Conservation (phyloP, 1,140 invertebrate species). For the Drosophila tristis region DNA sequence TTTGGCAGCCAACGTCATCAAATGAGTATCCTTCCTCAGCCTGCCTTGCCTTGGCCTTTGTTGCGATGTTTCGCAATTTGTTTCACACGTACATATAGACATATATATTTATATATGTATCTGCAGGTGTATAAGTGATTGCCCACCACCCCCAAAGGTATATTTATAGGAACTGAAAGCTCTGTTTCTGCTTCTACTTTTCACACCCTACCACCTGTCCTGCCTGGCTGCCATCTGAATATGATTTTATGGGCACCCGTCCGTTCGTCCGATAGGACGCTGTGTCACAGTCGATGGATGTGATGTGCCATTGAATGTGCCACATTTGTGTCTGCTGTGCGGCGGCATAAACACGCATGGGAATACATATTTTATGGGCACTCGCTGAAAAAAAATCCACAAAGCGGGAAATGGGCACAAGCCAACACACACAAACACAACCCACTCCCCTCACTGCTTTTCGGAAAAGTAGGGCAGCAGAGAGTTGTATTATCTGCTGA, state of each 20-base stretch:
- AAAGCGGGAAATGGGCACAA: conserved; percentile 32
- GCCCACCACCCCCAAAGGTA: conserved; percentile 19
- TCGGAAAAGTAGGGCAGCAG: conserved; percentile 7
- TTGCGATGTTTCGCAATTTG: conserved; percentile 51
- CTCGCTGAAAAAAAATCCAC: conserved; percentile 42
- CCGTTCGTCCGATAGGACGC: conserved; percentile 14
- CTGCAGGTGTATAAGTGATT: neutral
- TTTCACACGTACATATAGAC: conserved; percentile 24
- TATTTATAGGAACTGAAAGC: conserved; percentile 42
- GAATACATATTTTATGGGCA: conserved; percentile 71
- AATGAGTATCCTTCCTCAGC: conserved; percentile 43
- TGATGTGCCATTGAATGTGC: conserved; percentile 35
- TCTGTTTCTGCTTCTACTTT: conserved; percentile 1
- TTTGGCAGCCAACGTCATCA: conserved; percentile 42
- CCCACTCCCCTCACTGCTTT: conserved; percentile 8
- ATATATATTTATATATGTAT: conserved; percentile 33
- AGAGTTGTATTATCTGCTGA: neutral
- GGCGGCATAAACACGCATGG: conserved; percentile 62
- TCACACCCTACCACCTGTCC: conserved; percentile 17
- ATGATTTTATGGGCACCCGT: conserved; percentile 41
- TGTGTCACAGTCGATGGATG: conserved; percentile 36
- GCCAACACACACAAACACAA: conserved; percentile 29
- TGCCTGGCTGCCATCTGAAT: conserved; percentile 52
- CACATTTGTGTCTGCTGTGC: conserved; percentile 33
- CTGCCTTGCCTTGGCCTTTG: conserved; percentile 56